A percentile compares a stretch with the other conserved stretches of the same genome.
Conservation (phyloP, 2,797 vertebrate genomes). For the Muscicapa comitata region DNA sequence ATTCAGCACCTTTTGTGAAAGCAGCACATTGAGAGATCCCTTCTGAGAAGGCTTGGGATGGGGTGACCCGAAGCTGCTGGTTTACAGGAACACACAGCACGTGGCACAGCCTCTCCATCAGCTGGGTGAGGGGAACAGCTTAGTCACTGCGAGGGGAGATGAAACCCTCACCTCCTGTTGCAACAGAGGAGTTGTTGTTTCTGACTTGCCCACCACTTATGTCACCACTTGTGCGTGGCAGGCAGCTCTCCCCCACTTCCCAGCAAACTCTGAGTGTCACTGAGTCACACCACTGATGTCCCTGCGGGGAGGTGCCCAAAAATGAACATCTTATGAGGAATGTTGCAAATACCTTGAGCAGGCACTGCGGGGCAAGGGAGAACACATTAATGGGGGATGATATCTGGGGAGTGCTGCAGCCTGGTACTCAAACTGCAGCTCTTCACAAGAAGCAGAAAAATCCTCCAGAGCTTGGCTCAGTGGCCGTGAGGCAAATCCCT, state of each 20-base stretch:
- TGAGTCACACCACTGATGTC: background rate
- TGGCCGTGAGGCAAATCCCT: background rate
- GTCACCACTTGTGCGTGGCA: background rate
- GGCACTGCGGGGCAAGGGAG: accelerated
- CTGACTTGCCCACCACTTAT: background rate
- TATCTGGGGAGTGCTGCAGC: background rate
- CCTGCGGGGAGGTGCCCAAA: background rate
- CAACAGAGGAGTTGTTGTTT: slow-evolving; percentile 41
- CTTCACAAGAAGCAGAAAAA: background rate
- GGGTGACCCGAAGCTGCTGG: background rate
- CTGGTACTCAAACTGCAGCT: background rate
- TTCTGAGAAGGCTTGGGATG: background rate
- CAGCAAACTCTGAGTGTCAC: background rate
- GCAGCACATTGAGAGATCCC: background rate
- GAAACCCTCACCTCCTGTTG: slow-evolving; percentile 53
- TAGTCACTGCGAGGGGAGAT: slow-evolving; percentile 29
- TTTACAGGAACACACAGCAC: background rate
- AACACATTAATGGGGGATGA: background rate
- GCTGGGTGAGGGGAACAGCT: slow-evolving; percentile 37
- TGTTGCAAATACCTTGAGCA: background rate
- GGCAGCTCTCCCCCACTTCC: slow-evolving; percentile 23
- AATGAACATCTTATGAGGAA: background rate
- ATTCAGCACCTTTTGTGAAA: background rate
- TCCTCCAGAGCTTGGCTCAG: background rate
- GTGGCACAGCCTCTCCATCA: background rate